phyloP scores from a whole-genome alignment of 1,140 invertebrate genomes.

The Cheumatopsyche charites region DNA sequence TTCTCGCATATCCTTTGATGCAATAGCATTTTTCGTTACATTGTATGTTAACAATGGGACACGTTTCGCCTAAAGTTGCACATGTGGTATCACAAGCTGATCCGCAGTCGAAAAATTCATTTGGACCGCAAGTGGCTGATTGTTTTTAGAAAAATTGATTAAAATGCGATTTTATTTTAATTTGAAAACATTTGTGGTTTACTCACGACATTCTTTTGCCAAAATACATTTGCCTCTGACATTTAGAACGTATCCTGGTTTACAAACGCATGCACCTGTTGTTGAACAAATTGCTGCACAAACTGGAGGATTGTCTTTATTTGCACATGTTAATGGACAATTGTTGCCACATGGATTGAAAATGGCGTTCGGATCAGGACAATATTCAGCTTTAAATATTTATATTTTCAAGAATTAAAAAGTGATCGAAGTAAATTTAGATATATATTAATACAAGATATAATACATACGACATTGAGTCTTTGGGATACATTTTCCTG shows the following conservation, averaged over 20 bases:
- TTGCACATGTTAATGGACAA: conserved; percentile 31
- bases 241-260: conserved; percentile 37
- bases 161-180: too few species aligned
- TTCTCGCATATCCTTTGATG: conserved; percentile 56
- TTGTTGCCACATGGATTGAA: conserved; percentile 28
- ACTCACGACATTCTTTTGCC: conserved; percentile 34
- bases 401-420: too few species aligned
- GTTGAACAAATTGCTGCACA: conserved; percentile 24
- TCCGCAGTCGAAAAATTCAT: conserved; percentile 59
- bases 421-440: background rate
- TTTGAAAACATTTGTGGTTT: too few species aligned
- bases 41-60: conserved; percentile 58
- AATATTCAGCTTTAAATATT: conserved; percentile 21
- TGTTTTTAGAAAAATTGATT: background rate
- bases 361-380: conserved; percentile 15
- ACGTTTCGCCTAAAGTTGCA: conserved; percentile 55
- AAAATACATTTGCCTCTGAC: conserved; percentile 24
- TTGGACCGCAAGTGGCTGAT: conserved; percentile 27
- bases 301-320: conserved; percentile 24
- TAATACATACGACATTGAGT: background rate
- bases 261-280: conserved; percentile 40
- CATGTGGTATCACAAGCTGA: conserved; percentile 53
- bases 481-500: background rate
- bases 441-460: background rate
- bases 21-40: conserved; percentile 64